Evolutionary conservation across 1,140 invertebrate species (phyloP), one percentile per base, ranked within the genome.

Genomic region (Bombus sylvicola): DNA sequence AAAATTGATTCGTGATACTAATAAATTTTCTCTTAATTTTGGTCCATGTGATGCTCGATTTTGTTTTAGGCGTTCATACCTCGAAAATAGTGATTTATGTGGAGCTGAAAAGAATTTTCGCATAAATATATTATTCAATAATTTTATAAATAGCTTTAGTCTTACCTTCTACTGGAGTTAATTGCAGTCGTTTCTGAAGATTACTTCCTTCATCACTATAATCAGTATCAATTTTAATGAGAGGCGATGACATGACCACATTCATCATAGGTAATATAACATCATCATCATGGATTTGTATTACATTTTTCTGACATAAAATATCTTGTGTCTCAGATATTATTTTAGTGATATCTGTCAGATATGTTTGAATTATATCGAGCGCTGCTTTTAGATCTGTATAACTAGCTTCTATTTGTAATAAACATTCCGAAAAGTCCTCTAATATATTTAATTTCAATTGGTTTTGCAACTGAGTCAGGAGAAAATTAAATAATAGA

Each of bases 161-260:
- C 34, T 75, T 89, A 93, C 91, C 87, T 91, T 94, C 92, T 34
- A 92, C 77, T 0, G 94, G 94, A 13, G 94, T 94, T 39, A 94
- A 85, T 59, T 91, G 86, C 47, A 94, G 75, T 76, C 89, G 69
- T 81, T 91, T 91, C 28, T 85, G 86, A 80, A 84, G 74, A 64
- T 91, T 86, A 31, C 62, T 87, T 57, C 73, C 75, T 43, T 87
- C 79, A 5, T 87, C 57, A 28, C 79, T 76, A 43, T 37, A 78
- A 66, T 92, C 83, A 15, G 74, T 85, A 75, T 91, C 90, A 39
- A 94, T 88, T 77, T 91, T 89, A 25, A 94, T 94, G 28, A 81
- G 86, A 68, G 93, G 94, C 1, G 93, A 94, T 1, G 89, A 85
- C 86, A 92, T 91, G 25, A 94, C 86, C 37, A 94, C 77, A 75